phyloP scores from a whole-genome alignment of 2,113 vertebrate genomes.

The Tragelaphus buxtoni region DNA sequence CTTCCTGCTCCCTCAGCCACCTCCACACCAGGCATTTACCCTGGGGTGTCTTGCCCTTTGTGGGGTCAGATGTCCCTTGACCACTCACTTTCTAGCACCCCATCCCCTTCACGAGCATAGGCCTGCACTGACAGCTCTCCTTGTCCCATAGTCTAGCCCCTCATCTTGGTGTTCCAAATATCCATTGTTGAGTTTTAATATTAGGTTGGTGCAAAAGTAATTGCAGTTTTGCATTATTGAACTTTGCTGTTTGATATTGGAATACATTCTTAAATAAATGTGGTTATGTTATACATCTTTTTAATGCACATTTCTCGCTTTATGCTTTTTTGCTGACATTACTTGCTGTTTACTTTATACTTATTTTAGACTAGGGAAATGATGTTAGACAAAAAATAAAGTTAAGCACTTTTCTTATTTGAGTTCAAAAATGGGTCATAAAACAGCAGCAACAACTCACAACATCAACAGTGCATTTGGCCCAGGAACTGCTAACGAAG shows the following conservation, averaged over 20 bases:
- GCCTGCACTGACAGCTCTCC: background rate
- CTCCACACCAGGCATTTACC: no score
- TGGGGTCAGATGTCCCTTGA: background rate
- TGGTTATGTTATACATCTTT: background rate
- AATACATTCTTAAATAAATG: background rate
- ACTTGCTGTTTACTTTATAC: background rate
- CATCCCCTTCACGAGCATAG: rapidly evolving
- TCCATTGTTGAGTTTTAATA: background rate
- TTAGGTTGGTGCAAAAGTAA: background rate
- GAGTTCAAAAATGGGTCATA: background rate
- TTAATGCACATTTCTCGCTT: background rate
- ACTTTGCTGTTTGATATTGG: background rate
- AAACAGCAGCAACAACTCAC: background rate
- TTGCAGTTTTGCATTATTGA: background rate
- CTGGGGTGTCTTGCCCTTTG: no score
- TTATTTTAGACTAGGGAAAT: background rate
- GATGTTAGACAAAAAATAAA: background rate
- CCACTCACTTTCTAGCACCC: background rate
- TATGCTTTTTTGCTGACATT: background rate
- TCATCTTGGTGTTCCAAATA: background rate
- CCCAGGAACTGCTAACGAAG: background rate
- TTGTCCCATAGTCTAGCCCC: background rate
- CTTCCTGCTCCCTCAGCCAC: no score
- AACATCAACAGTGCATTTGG: background rate
- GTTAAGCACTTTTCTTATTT: background rate